These are phyloP conservation scores for Perognathus longimembris DNA, from an alignment of 2,113 vertebrate genomes.

Conservation along the genomic window DNA sequence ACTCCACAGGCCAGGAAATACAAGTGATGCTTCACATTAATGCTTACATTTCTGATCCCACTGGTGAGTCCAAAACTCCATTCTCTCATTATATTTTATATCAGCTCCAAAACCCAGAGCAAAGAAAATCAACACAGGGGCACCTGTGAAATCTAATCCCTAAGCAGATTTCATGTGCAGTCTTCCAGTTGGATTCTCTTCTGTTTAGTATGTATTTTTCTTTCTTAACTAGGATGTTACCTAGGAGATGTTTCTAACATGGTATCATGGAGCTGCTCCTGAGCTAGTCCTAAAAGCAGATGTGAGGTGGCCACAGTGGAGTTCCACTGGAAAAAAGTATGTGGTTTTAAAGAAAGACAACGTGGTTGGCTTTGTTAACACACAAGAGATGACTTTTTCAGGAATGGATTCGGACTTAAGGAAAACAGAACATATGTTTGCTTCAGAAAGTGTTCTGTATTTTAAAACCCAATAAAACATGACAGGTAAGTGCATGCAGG, in stretches of 20 bases:
- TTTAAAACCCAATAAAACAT: neutral
- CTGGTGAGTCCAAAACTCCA: neutral
- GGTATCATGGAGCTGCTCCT: conserved; percentile 58
- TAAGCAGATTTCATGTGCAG: conserved; percentile 64
- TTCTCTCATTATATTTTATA: neutral
- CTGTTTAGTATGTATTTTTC: neutral
- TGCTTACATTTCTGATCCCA: neutral
- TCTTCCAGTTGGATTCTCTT: neutral
- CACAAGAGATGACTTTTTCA: neutral
- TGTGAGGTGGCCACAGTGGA: conserved; percentile 56
- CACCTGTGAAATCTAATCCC: conserved; percentile 20
- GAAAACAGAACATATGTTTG: too few relatives aligned
- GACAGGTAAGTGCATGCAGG: neutral
- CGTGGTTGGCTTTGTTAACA: neutral
- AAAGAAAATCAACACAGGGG: neutral
- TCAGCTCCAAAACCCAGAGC: neutral
- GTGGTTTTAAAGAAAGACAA: neutral
- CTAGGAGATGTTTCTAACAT: conserved; percentile 76
- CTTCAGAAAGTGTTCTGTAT: too few relatives aligned
- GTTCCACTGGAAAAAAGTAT: conserved; percentile 1
- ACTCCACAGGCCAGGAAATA: neutral
- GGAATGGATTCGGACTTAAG: conserved; percentile 29
- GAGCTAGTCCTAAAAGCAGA: conserved; percentile 64
- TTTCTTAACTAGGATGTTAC: conserved; percentile 61
- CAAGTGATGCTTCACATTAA: neutral